Base-by-base conservation (phyloP, 2,113 vertebrate genomes). In the Cheilinus undulatus region DNA sequence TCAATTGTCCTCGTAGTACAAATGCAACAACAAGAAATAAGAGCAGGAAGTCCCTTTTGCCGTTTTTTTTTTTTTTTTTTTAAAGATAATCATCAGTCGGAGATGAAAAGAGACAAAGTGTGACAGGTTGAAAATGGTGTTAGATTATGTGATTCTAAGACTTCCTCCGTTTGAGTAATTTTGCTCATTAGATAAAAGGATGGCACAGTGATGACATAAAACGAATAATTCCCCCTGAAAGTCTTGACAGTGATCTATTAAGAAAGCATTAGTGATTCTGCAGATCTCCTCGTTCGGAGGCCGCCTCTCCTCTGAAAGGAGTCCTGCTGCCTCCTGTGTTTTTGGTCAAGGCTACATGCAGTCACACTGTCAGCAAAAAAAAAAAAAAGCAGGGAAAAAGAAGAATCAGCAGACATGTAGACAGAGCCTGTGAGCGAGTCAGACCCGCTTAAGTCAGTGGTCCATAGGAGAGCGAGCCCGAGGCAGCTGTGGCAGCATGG, bases 381-480 rank as follows among this genome's bases (percentile, higher is more conserved):
- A 13, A 40, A 40, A 0, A 13, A 14, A 14, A 6, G 11, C 65
- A 26, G 19, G 36, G 24, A 13, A 52, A 52, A 0, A 10, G 11
- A 70, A 30, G 26, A 42, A 17, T 63, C 34, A 46, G 40, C 34
- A 46, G 48, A 62, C 62, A 43, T 8, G 22, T 7, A 52, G 46
- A 69, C 20, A 17, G 69, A 68, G 28, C 28, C 51, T 77, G 49
- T 22, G 38, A 57, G 36, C 64, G 24, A 66, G 48, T 61, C 61
- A 75, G 73, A 66, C 56, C 61, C 36, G 66, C 65, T 77, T 69
- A 58, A 60, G 26, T 76, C 67, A 74, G 15, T 28, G 66, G 69
- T 70, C 75, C 76, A 69, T 42, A 34, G 72, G 15, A 11, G 65
- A 66, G 57, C 53, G 11, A 52, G 65, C 63, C 59, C 22, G 22